Base-by-base conservation (phyloP, 2,113 vertebrate genomes). In the Redunca redunca region DNA sequence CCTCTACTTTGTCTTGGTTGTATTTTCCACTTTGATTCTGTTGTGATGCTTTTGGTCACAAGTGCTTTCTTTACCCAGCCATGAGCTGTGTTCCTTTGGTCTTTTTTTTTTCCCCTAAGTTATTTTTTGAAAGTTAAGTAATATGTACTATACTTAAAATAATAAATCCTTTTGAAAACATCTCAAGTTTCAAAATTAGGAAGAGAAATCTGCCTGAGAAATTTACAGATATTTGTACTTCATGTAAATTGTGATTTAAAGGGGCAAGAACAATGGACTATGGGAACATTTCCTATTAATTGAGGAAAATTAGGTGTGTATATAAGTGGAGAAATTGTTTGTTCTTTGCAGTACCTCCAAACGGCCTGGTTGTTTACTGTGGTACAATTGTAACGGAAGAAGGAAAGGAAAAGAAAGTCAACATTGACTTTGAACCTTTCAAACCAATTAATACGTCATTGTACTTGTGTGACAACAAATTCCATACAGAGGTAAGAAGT, bases 331-430 rank as follows among this genome's bases (percentile, higher is more conserved):
- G 74, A 97, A 95, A 95, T 91, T 91, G 53, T 93, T 94, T 98
- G 25, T 99, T 33, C 57, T 98, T 99, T 99, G 3, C 98, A 99
- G 99, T 99, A 99, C 99, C 99, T 98, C 99, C 99, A 96, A 99
- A 99, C 99, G 99, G 99, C 98, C 99, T 99, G 98, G 99, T 99
- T 98, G 99, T 99, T 98, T 99, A 99, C 99, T 99, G 99, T 99
- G 99, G 99, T 98, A 99, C 99, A 99, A 99, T 99, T 98, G 99
- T 99, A 98, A 99, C 99, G 96, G 99, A 99, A 98, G 99, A 99
- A 99, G 99, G 99, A 98, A 99, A 99, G 98, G 99, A 99, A 99
- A 99, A 99, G 99, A 99, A 99, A 99, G 99, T 99, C 97, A 99
- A 99, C 99, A 99, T 99, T 94, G 99, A 99, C 99, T 99, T 99